These are phyloP conservation scores for Synanthedon formicaeformis DNA, from an alignment of 2,888 invertebrate genomes.

Conservation along the genomic window DNA sequence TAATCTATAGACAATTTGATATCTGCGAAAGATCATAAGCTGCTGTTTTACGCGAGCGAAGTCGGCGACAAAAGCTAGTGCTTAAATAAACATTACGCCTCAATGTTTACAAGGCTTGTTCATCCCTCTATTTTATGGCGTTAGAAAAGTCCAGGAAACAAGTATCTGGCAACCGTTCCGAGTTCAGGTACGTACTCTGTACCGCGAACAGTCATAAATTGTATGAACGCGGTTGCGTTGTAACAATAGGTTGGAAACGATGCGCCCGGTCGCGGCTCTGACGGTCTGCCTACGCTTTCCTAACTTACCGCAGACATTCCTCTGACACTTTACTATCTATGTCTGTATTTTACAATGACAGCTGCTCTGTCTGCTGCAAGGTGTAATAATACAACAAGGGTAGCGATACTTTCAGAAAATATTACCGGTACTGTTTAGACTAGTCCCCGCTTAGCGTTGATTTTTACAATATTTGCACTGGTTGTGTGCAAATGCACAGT, in stretches of 20 bases:
- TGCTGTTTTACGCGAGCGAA: no score
- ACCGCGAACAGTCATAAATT: slow-evolving; percentile 34
- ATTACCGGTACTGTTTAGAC: background rate
- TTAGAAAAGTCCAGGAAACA: background rate
- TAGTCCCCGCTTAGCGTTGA: background rate
- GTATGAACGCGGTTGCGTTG: slow-evolving; percentile 28
- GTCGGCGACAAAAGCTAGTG: no score
- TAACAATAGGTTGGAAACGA: slow-evolving; percentile 45
- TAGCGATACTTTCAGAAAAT: background rate
- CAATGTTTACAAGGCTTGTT: background rate
- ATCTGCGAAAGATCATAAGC: no score
- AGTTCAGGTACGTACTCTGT: slow-evolving; percentile 7
- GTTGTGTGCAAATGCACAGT: no score
- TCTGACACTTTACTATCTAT: slow-evolving; percentile 54
- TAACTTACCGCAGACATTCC: slow-evolving; percentile 58
- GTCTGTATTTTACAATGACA: slow-evolving; percentile 46
- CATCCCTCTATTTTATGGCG: background rate
- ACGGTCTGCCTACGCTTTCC: slow-evolving; percentile 31
- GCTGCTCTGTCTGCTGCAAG: slow-evolving; percentile 21
- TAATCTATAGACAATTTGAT: no score
- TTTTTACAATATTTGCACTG: background rate
- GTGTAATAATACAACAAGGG: slow-evolving; percentile 7
- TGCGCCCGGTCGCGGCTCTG: slow-evolving; percentile 18
- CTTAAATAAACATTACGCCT: no score
- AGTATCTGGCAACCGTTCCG: slow-evolving; percentile 1